A percentile compares a stretch with the other conserved stretches of the same genome.
phyloP scores from a whole-genome alignment of 2,888 invertebrate species.

The Cybosia mesomella region DNA sequence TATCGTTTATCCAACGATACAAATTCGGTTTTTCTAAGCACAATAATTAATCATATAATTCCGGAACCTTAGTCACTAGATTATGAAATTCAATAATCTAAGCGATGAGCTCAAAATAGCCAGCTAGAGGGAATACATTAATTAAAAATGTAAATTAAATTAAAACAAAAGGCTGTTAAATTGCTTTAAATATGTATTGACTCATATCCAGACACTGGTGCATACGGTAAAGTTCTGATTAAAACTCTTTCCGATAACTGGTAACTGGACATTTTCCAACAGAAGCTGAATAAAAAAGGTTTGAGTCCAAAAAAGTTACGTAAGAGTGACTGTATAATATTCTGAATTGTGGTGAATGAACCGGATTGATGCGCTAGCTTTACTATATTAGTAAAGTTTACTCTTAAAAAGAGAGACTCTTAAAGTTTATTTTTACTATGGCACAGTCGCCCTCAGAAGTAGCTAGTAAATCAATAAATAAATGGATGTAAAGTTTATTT shows the following conservation, averaged over 20 bases:
- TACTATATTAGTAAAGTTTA: too few species aligned
- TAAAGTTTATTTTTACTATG: too few species aligned
- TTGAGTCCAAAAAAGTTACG: constrained; percentile 48
- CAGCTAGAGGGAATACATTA: constrained; percentile 15
- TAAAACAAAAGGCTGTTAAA: constrained; percentile 25
- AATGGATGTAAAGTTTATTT: too few species aligned
- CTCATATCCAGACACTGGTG: constrained; percentile 21
- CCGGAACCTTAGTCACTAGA: background rate
- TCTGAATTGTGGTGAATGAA: background rate
- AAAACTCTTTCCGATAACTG: constrained; percentile 57
- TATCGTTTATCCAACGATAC: too few species aligned
- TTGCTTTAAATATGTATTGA: constrained; percentile 32
- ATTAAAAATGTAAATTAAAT: constrained; percentile 13
- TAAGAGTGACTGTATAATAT: constrained; percentile 30
- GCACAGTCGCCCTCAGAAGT: too few species aligned
- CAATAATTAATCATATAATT: background rate
- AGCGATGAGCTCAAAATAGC: constrained; percentile 7
- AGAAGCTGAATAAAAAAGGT: constrained; percentile 72
- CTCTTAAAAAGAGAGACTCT: too few species aligned
- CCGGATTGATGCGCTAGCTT: background rate
- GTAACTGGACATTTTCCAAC: constrained; percentile 69
- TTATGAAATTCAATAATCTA: constrained; percentile 12
- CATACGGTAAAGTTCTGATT: constrained; percentile 48
- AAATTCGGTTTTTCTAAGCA: too few species aligned
- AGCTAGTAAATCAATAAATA: too few species aligned